Conservation (phyloP, 2,797 vertebrate genomes). For the Arremon aurantiirostris region DNA sequence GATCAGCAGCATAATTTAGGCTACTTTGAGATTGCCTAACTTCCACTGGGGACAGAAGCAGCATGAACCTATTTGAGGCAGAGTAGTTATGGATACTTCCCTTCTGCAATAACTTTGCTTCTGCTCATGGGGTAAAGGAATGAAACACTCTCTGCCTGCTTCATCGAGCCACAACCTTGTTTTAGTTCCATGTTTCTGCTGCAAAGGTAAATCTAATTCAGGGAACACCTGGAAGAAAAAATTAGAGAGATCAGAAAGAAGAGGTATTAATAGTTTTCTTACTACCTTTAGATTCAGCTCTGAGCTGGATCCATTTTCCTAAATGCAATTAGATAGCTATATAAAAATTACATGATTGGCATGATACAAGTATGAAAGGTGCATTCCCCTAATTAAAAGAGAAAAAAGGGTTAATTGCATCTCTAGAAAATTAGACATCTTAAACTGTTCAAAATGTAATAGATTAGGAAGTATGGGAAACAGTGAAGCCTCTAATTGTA, state of each 20-base stretch:
- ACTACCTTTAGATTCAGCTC: not conserved
- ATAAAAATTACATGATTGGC: not conserved
- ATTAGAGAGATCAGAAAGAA: not conserved
- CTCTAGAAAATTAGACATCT: not conserved
- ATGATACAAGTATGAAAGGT: not conserved
- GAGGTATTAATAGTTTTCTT: not conserved
- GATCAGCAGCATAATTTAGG: not conserved
- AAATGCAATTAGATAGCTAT: not conserved
- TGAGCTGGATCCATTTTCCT: not conserved
- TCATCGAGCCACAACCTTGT: not conserved
- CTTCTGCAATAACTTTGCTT: not conserved
- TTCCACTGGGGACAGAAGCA: not conserved
- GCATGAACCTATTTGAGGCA: not conserved
- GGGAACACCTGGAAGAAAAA: not conserved
- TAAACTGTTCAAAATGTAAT: not conserved
- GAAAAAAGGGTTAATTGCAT: not conserved
- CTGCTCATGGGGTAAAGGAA: not conserved
- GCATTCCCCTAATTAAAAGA: not conserved
- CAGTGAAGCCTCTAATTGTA: not conserved
- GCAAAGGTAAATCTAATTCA: not conserved
- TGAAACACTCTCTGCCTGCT: not conserved
- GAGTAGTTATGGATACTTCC: not conserved
- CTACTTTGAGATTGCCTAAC: not conserved
- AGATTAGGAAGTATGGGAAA: not conserved
- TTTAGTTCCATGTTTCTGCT: not conserved